A percentile compares a stretch with the other conserved stretches of the same genome.
These are phyloP conservation scores for Synergus gifuensis DNA, from an alignment of 2,888 invertebrate species.

Conservation along the genomic window DNA sequence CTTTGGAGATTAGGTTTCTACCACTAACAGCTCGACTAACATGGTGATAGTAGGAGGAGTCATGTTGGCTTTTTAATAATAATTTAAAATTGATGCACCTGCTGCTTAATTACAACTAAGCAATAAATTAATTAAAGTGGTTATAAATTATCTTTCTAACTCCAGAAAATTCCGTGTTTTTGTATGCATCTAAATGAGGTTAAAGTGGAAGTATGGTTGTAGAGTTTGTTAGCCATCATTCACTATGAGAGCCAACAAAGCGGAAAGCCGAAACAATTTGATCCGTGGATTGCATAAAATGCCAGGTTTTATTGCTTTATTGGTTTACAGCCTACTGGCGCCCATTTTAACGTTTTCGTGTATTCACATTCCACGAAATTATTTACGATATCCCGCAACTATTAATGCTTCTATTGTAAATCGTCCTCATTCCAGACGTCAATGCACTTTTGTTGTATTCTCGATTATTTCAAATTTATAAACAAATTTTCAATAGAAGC, in stretches of 20 bases:
- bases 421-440: background rate
- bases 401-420: conserved; percentile 27
- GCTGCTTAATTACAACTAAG: too few species aligned
- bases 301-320: conserved; percentile 58
- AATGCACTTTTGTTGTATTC: background rate
- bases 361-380: conserved; percentile 36
- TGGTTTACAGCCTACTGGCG: conserved; percentile 53
- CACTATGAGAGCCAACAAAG: conserved; percentile 15
- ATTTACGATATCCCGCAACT: conserved; percentile 26
- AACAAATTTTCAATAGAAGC: background rate
- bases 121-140: background rate
- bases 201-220: conserved; percentile 26
- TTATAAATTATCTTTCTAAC: background rate
- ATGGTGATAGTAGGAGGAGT: too few species aligned
- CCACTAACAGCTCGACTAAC: too few species aligned
- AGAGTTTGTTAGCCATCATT: conserved; percentile 23
- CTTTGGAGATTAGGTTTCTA: too few species aligned
- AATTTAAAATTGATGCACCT: too few species aligned
- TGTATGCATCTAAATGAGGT: conserved; percentile 19
- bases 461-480: background rate
- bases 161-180: background rate
- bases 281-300: conserved; percentile 49
- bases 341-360: conserved; percentile 32
- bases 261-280: conserved; percentile 40
- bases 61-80: too few species aligned